Evolutionary conservation across 1,140 invertebrate species (phyloP).

Genomic region (Kradibia gibbosae): DNA sequence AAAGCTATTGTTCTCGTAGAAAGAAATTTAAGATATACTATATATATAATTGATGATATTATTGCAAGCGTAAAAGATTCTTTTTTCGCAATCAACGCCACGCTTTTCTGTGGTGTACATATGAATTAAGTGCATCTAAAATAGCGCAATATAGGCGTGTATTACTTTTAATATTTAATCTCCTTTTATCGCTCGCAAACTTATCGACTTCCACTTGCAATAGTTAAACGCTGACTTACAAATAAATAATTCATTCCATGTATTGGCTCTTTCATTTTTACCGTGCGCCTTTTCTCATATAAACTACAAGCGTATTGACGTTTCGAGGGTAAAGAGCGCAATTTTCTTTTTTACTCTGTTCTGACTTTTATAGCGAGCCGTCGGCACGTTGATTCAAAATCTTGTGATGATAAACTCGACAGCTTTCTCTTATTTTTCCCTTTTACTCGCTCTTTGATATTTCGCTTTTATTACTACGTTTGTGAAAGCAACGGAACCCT

Average conservation of each 20-base stretch:
- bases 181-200: slow-evolving; percentile 1
- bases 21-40: too few relatives aligned
- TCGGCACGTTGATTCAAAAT: background rate
- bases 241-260: slow-evolving; percentile 32
- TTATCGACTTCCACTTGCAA: slow-evolving; percentile 13
- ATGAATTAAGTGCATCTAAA: background rate
- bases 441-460: background rate
- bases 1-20: too few relatives aligned
- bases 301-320: background rate
- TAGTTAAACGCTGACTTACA: background rate
- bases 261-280: slow-evolving; percentile 18
- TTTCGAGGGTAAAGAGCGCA: slow-evolving; percentile 10
- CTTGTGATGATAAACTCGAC: slow-evolving; percentile 15
- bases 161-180: slow-evolving; percentile 2
- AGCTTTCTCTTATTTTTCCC: background rate
- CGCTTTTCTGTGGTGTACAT: background rate
- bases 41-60: too few relatives aligned
- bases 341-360: background rate
- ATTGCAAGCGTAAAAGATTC: background rate
- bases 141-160: background rate
- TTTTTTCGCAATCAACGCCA: background rate
- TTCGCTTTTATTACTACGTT: background rate
- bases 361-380: background rate
- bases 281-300: slow-evolving; percentile 4
- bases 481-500: background rate